These are phyloP conservation scores for Oxyteleia sp. DNA, from an alignment of 2,888 invertebrate species.

Conservation along the genomic window DNA sequence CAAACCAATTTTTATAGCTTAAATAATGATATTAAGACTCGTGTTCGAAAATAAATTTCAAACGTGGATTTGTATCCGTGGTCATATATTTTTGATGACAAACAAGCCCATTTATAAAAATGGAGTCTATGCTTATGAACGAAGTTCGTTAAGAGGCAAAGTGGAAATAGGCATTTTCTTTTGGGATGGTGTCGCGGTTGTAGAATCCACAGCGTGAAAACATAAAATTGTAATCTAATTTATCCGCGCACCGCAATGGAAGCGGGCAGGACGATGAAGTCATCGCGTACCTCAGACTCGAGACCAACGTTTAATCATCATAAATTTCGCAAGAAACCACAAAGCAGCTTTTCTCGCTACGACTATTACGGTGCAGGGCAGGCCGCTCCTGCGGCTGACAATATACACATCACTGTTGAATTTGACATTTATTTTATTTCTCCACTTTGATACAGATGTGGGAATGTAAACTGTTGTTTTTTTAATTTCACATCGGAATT, in stretches of 20 bases:
- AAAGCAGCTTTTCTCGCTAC: conserved; percentile 79
- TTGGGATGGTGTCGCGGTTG: conserved; percentile 61
- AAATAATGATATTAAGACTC: no score
- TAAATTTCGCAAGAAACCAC: conserved; percentile 86
- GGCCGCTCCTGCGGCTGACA: conserved; percentile 62
- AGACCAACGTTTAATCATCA: conserved; percentile 86
- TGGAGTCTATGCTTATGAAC: conserved; percentile 38
- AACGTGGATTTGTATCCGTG: no score
- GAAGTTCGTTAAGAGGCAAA: conserved; percentile 45
- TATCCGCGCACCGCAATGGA: conserved; percentile 79
- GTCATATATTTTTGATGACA: background rate
- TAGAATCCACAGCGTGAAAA: conserved; percentile 71
- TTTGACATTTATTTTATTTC: conserved; percentile 54
- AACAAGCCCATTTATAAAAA: conserved; percentile 29
- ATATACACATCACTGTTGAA: conserved; percentile 63
- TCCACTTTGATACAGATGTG: conserved; percentile 8
- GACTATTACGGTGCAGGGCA: conserved; percentile 62
- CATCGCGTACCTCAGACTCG: conserved; percentile 78
- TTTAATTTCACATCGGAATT: no score
- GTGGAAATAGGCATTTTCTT: conserved; percentile 60
- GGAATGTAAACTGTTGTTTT: no score
- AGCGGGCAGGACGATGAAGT: conserved; percentile 83
- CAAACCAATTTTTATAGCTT: no score
- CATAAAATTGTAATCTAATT: conserved; percentile 85
- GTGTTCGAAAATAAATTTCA: no score